Conservation (phyloP, 2,888 invertebrate species). For the Protonemura montana region DNA sequence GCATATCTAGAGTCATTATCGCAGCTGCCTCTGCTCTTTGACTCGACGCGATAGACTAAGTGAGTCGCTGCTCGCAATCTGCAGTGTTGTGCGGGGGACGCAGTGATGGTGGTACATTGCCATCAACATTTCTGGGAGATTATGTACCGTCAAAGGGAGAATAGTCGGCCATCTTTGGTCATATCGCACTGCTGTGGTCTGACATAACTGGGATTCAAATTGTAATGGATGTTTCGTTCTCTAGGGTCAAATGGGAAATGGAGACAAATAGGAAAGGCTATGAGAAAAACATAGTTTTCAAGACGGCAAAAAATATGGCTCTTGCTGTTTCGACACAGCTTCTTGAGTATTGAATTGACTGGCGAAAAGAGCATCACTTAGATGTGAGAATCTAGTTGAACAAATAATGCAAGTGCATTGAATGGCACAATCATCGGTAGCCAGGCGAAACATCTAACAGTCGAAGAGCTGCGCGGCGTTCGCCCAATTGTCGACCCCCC, state of each 20-base stretch:
- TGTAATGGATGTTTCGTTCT: neutral
- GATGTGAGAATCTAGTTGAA: too few relatives aligned
- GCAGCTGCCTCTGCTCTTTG: conserved; percentile 28
- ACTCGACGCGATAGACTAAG: conserved; percentile 24
- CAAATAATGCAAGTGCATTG: neutral
- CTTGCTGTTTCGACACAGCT: neutral
- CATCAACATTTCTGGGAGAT: neutral
- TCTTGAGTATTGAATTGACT: neutral
- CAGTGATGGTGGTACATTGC: conserved; percentile 10
- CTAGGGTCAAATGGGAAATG: neutral
- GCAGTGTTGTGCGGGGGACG: too few relatives aligned
- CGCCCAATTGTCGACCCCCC: conserved; percentile 44
- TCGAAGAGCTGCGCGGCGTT: neutral
- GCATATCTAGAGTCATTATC: conserved; percentile 37
- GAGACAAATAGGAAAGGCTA: neutral
- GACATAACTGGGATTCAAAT: neutral
- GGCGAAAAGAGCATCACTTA: conserved; percentile 37
- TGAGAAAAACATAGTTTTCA: neutral
- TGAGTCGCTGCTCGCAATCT: conserved; percentile 18
- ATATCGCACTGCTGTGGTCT: neutral
- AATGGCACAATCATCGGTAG: conserved; percentile 29
- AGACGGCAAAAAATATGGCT: neutral
- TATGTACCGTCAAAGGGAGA: neutral
- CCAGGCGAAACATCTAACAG: conserved; percentile 29
- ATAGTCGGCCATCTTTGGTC: neutral